A percentile compares a stretch with the other conserved stretches of the same genome.
Evolutionary conservation across 1,140 invertebrate genomes (phyloP).

Genomic region (Drosophila oshimai): DNA sequence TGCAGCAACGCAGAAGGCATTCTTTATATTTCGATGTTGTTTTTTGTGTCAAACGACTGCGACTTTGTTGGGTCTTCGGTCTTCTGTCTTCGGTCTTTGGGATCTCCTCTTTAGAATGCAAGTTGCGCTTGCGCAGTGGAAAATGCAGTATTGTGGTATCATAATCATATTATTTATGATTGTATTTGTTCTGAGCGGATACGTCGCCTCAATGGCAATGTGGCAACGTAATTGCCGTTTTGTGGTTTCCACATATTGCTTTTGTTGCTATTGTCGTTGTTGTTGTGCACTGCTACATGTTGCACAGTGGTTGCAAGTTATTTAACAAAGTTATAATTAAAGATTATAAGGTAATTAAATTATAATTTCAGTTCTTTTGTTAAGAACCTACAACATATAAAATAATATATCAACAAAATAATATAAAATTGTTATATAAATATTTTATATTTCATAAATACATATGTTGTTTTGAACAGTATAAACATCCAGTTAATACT

Average conservation of each 20-base stretch:
- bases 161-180: constrained; percentile 80
- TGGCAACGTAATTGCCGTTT: constrained; percentile 49
- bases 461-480: no score
- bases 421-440: no score
- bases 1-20: constrained; percentile 38
- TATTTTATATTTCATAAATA: no score
- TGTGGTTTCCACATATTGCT: constrained; percentile 16
- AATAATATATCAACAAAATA: no score
- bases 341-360: background rate
- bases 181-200: constrained; percentile 62
- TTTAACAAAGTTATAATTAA: background rate
- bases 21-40: constrained; percentile 24
- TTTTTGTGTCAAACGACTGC: constrained; percentile 49
- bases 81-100: background rate
- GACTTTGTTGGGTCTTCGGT: constrained; percentile 18
- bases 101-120: constrained; percentile 53
- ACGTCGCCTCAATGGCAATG: constrained; percentile 23
- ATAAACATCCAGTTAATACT: no score
- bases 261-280: no score
- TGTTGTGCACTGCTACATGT: no score
- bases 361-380: background rate
- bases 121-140: constrained; percentile 29
- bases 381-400: no score
- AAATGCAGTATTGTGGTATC: constrained; percentile 50
- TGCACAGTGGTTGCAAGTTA: background rate